Percentiles rank a stretch among this genome's conserved stretches.
Evolutionary conservation across 1,140 invertebrate species (phyloP).

Genomic region (Cyphomyrmex costatus): DNA sequence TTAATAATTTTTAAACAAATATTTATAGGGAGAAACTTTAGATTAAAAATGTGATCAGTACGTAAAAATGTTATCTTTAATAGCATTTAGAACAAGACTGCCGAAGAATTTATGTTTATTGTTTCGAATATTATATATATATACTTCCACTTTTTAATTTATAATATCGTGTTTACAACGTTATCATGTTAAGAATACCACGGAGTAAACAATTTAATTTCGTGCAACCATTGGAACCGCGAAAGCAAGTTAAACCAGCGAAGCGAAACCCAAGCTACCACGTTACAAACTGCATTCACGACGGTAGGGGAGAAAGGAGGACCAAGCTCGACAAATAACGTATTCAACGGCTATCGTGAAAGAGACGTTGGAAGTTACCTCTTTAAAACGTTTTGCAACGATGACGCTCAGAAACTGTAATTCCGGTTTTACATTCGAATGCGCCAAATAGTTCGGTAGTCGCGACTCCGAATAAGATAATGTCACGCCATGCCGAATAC

Average conservation of each 20-base stretch:
- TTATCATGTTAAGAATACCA: constrained; percentile 14
- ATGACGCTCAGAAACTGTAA: constrained; percentile 26
- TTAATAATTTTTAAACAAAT: not conserved
- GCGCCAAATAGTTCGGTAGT: not conserved
- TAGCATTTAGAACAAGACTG: not conserved
- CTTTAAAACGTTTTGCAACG: constrained; percentile 38
- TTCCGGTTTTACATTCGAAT: constrained; percentile 57
- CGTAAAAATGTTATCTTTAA: not conserved
- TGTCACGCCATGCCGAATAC: constrained; percentile 6
- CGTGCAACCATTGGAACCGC: not conserved
- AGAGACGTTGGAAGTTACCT: constrained; percentile 56
- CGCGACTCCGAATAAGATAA: not conserved
- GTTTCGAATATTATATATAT: not conserved
- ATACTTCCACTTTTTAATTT: constrained; percentile 8
- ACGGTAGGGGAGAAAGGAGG: not conserved
- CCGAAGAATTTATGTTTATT: not conserved
- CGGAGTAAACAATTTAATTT: not conserved
- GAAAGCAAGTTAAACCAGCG: constrained; percentile 25
- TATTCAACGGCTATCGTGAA: constrained; percentile 64
- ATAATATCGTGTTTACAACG: not conserved
- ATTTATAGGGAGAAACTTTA: not conserved
- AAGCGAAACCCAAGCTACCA: constrained; percentile 20
- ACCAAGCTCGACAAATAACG: constrained; percentile 57
- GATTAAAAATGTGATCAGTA: not conserved
- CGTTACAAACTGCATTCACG: constrained; percentile 11